phyloP scores from a whole-genome alignment of 2,888 invertebrate species.

The Sphaerophoria taeniata region DNA sequence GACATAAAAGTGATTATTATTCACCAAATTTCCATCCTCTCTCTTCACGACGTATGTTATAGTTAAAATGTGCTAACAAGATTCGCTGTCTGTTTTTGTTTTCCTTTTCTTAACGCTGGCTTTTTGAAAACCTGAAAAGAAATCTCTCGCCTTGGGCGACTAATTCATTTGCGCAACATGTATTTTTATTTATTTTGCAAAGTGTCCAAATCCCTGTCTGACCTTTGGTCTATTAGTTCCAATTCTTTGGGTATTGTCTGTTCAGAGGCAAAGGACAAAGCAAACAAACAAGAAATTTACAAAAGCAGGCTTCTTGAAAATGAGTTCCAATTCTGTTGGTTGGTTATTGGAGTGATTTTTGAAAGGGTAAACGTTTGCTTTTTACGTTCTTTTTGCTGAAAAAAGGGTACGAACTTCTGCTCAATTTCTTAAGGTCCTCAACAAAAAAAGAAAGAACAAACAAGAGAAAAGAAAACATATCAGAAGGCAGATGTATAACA shows the following conservation, averaged over 20 bases:
- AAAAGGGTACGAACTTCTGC: constrained; percentile 4
- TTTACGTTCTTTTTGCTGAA: background rate
- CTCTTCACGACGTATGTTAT: background rate
- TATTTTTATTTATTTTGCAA: constrained; percentile 54
- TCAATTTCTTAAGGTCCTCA: background rate
- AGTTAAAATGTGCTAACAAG: constrained; percentile 30
- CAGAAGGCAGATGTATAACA: constrained; percentile 63
- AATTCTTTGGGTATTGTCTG: background rate
- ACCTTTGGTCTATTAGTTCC: constrained; percentile 78
- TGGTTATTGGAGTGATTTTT: background rate
- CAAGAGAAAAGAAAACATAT: constrained; percentile 18
- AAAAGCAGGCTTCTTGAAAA: constrained; percentile 37
- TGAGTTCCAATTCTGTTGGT: constrained; percentile 35
- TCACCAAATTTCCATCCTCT: constrained; percentile 19
- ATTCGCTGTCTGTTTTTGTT: background rate
- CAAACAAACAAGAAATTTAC: constrained; percentile 45
- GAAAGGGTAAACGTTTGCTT: constrained; percentile 28
- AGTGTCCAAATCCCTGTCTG: constrained; percentile 80
- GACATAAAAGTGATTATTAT: constrained; percentile 30
- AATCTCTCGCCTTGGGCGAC: constrained; percentile 29
- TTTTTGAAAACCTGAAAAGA: background rate
- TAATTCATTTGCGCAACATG: constrained; percentile 35
- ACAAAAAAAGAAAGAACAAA: constrained; percentile 9
- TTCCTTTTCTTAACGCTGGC: background rate
- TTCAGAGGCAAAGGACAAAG: constrained; percentile 48